phyloP scores from a whole-genome alignment of 2,888 invertebrate species.

The Pseudolycoriella hygida region DNA sequence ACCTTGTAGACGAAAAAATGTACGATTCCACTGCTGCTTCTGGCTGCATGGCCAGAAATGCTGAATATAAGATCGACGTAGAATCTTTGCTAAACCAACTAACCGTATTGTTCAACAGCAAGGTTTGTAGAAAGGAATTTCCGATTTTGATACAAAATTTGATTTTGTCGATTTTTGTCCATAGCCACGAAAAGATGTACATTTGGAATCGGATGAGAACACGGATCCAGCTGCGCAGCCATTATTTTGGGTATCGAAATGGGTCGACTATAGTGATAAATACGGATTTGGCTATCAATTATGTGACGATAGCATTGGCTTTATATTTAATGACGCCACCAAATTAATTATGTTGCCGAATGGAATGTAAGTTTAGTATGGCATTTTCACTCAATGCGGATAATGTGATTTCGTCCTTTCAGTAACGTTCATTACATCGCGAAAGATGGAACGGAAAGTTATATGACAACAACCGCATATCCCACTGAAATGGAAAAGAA shows the following conservation, averaged over 20 bases:
- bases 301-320: constrained; percentile 95
- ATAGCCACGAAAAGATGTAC: constrained; percentile 31
- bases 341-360: constrained; percentile 85
- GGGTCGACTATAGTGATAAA: constrained; percentile 99
- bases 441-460: constrained; percentile 73
- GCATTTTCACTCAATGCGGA: too few species aligned
- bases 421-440: constrained; percentile 95
- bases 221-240: constrained; percentile 92
- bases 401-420: too few species aligned
- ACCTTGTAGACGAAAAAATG: constrained; percentile 22
- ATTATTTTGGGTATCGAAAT: constrained; percentile 94
- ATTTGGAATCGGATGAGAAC: constrained; percentile 56
- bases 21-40: constrained; percentile 30
- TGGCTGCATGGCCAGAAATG: constrained; percentile 23
- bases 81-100: constrained; percentile 25
- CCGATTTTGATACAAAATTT: background rate
- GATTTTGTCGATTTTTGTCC: background rate
- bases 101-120: constrained; percentile 22
- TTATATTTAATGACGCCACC: constrained; percentile 96
- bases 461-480: constrained; percentile 68
- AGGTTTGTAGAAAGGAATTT: constrained; percentile 12
- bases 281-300: constrained; percentile 99
- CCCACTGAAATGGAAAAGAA: constrained; percentile 78
- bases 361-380: constrained; percentile 62
- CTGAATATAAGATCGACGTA: constrained; percentile 25